A percentile compares a stretch with the other conserved stretches of the same genome.
These are phyloP conservation scores for Triplophysa tibetana DNA, from an alignment of 2,113 vertebrate species.

Conservation along the genomic window DNA sequence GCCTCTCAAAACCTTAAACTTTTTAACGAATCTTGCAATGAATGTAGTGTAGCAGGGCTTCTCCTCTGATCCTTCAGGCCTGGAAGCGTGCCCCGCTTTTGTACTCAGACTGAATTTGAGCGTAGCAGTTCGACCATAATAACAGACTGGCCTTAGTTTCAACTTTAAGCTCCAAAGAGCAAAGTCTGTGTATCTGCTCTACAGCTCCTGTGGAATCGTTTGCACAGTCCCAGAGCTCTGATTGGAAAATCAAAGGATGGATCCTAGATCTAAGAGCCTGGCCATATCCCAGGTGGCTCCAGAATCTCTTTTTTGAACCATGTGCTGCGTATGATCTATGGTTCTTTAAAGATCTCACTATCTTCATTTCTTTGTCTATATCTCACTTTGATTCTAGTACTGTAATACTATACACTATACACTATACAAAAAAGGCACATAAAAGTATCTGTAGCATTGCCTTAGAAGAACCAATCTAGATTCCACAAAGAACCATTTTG, in stretches of 20 bases:
- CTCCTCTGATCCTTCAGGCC: constrained; percentile 39
- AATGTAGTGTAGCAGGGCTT: constrained; percentile 45
- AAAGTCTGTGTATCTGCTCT: constrained; percentile 47
- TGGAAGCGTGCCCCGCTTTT: constrained; percentile 52
- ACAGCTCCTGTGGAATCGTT: constrained; percentile 47
- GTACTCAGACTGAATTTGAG: constrained; percentile 38
- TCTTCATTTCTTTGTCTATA: neutral
- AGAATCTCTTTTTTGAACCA: constrained; percentile 23
- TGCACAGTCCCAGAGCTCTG: constrained; percentile 50
- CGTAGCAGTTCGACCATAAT: constrained; percentile 48
- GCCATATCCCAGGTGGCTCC: constrained; percentile 10
- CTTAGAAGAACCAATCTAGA: too few species aligned
- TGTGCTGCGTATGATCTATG: constrained; percentile 9
- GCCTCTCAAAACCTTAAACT: constrained; percentile 41
- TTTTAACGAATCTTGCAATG: constrained; percentile 49
- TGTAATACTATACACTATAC: too few species aligned
- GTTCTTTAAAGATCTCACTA: neutral
- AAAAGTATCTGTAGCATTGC: too few species aligned
- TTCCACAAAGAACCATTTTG: too few species aligned
- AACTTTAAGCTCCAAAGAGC: constrained; percentile 42
- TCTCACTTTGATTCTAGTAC: neutral
- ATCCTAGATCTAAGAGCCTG: constrained; percentile 6
- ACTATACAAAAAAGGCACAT: too few species aligned
- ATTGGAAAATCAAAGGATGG: constrained; percentile 48
- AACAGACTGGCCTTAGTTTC: constrained; percentile 49